Base-by-base conservation (phyloP, 2,797 vertebrate genomes). In the Salmo trutta region DNA sequence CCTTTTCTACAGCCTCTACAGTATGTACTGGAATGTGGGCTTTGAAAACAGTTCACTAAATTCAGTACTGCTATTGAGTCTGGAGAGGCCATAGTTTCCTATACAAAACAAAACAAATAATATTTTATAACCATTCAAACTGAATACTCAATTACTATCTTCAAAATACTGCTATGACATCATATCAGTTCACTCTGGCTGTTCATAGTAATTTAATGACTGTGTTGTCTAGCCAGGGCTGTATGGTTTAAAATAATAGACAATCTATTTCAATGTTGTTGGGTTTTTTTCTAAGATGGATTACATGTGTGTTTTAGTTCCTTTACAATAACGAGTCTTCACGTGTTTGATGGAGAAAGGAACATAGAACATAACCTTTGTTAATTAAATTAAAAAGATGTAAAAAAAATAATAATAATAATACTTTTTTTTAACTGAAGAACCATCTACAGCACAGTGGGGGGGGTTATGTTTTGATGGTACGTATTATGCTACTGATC, bases 401-500 rank as follows among this genome's bases (percentile, higher is more conserved):
- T 31, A 0, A n/a, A n/a, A 31, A 31, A 59, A 29, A 75, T 5
- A 53, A 51, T 17, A 0, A 24, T 24, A 24, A 24, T 24, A 24
- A 24, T 24, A 24, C 24, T 54, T 21, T 64, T 67, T 64, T 66
- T 66, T 53, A 36, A 19, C 36, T 51, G 65, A 83, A 72, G 51
- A 83, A 68, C 70, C 79, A 74, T 19, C 29, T 64, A 33, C 19
- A n/a, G 16, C 8, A 68, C 8, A 47, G 2, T 33, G 7, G 24
- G 24, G 24, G 24, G 69, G 56, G 29, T 54, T 69, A 75, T 8
- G 64, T 75, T 69, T 76, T 52, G 53, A 75, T 78, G 75, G 70
- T 69, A 78, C 36, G 64, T 56, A 62, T 93, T 94, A 36, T 92
- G 91, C 93, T 93, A 94, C 93, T 92, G 92, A 91, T 94, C 91